Conservation (phyloP, 2,113 vertebrate species). For the Chaetodon trifascialis region DNA sequence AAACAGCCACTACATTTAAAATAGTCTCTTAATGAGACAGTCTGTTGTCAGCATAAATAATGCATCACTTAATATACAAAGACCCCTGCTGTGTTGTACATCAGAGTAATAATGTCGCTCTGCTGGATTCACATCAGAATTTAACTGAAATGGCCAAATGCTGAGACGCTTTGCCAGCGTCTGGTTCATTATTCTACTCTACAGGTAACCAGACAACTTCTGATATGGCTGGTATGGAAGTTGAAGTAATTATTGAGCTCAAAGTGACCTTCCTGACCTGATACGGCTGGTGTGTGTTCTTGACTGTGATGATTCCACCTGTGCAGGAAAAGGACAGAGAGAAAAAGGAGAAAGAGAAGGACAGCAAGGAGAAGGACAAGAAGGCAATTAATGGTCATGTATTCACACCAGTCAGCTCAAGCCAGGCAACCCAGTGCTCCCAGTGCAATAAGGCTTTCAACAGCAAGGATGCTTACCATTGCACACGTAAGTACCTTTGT, state of each 20-base stretch:
- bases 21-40: constrained; percentile 54
- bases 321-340: constrained; percentile 92
- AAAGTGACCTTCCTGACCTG: too few species aligned
- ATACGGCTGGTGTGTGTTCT: not conserved
- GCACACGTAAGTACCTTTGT: constrained; percentile 85
- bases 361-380: constrained; percentile 92
- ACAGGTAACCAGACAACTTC: constrained; percentile 2
- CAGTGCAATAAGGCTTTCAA: constrained; percentile 89
- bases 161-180: constrained; percentile 17
- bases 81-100: constrained; percentile 50
- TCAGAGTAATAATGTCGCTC: constrained; percentile 65
- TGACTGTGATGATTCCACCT: constrained; percentile 25
- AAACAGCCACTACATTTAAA: constrained; percentile 33
- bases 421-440: constrained; percentile 86
- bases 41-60: constrained; percentile 68
- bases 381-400: constrained; percentile 89
- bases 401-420: constrained; percentile 83
- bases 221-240: not conserved
- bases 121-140: constrained; percentile 62
- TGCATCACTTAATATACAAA: constrained; percentile 65
- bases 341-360: constrained; percentile 90
- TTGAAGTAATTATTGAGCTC: too few species aligned
- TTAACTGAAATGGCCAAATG: constrained; percentile 25
- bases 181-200: constrained; percentile 23
- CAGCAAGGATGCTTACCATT: constrained; percentile 90